Percentiles rank a stretch among this genome's conserved stretches.
phyloP scores from a whole-genome alignment of 1,140 invertebrate genomes.

The Zophobas atratus region DNA sequence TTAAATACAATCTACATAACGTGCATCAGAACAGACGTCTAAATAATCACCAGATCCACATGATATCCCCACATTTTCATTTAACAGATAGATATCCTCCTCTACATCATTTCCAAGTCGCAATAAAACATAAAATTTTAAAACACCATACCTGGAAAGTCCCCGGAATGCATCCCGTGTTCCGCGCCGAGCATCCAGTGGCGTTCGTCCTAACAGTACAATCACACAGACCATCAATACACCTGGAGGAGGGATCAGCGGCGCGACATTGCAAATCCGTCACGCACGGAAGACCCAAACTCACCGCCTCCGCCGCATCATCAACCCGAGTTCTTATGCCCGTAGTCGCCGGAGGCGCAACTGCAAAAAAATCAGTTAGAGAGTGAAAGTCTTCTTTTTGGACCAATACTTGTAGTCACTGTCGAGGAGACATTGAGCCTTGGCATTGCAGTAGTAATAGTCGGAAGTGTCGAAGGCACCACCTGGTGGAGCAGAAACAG shows the following conservation, averaged over 20 bases:
- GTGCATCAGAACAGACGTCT: too few relatives aligned
- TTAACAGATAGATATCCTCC: not conserved
- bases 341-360: constrained; percentile 55
- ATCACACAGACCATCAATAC: constrained; percentile 85
- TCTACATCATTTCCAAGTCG: not conserved
- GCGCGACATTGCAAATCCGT: constrained; percentile 84
- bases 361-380: constrained; percentile 46
- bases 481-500: not conserved
- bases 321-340: constrained; percentile 68
- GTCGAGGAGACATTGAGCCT: constrained; percentile 5
- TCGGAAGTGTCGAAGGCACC: constrained; percentile 23
- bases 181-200: constrained; percentile 77
- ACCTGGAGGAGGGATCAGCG: constrained; percentile 84
- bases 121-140: too few relatives aligned
- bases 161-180: constrained; percentile 83
- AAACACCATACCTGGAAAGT: constrained; percentile 83
- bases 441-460: constrained; percentile 44
- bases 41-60: too few relatives aligned
- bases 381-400: constrained; percentile 1
- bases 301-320: constrained; percentile 74
- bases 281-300: constrained; percentile 83
- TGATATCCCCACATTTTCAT: too few relatives aligned
- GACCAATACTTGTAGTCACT: constrained; percentile 1
- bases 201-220: constrained; percentile 75
- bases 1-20: too few relatives aligned